These are phyloP conservation scores for Drosophila barbarae DNA, from an alignment of 2,888 invertebrate species.

Conservation along the genomic window DNA sequence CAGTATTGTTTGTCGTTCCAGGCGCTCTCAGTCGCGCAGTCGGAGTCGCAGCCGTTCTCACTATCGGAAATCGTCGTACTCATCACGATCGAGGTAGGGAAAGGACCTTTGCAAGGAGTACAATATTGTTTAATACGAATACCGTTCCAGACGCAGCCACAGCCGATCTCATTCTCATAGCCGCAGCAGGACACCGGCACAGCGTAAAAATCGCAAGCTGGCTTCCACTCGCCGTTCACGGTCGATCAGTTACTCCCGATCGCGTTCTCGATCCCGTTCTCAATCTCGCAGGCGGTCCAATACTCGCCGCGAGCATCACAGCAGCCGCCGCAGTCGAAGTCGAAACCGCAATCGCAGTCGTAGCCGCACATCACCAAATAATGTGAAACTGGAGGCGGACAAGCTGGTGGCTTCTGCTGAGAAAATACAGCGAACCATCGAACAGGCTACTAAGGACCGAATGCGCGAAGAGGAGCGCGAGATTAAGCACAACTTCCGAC, in stretches of 20 bases:
- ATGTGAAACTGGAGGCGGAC: constrained; percentile 71
- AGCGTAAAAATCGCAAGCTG: constrained; percentile 71
- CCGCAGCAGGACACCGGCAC: constrained; percentile 61
- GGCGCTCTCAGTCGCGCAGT: constrained; percentile 63
- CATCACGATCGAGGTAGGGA: constrained; percentile 67
- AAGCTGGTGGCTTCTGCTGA: constrained; percentile 76
- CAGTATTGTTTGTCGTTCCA: constrained; percentile 62
- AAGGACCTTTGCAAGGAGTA: constrained; percentile 27
- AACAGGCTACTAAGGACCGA: constrained; percentile 74
- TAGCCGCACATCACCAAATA: constrained; percentile 52
- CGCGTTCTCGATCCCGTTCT: constrained; percentile 66
- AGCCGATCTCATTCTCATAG: constrained; percentile 76
- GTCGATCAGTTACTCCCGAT: constrained; percentile 70
- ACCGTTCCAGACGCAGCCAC: constrained; percentile 63
- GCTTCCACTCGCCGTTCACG: constrained; percentile 77
- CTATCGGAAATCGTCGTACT: constrained; percentile 72
- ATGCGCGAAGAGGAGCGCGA: constrained; percentile 72
- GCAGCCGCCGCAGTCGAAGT: constrained; percentile 41
- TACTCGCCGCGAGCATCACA: constrained; percentile 54
- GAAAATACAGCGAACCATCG: constrained; percentile 75
- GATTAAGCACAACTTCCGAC: constrained; percentile 70
- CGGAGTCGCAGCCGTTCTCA: constrained; percentile 62
- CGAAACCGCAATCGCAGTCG: constrained; percentile 45
- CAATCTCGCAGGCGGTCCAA: constrained; percentile 60
- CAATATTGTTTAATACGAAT: constrained; percentile 16